These are phyloP conservation scores for Xylota sylvarum DNA, from an alignment of 2,888 invertebrate genomes.

Conservation along the genomic window DNA sequence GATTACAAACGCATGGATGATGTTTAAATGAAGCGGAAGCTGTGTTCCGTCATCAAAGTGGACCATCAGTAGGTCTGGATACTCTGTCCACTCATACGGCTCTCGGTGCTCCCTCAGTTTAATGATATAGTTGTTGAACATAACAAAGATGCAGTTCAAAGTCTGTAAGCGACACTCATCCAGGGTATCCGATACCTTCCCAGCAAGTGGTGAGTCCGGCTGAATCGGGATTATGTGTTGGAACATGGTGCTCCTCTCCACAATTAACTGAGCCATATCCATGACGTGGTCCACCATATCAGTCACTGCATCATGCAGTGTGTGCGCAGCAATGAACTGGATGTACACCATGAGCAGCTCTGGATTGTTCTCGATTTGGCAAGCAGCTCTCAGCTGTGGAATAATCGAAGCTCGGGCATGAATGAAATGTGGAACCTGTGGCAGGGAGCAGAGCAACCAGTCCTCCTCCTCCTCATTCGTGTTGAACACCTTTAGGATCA, in stretches of 20 bases:
- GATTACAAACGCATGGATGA: slow-evolving; percentile 93
- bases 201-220: slow-evolving; percentile 80
- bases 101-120: slow-evolving; percentile 86
- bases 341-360: slow-evolving; percentile 91
- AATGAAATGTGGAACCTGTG: slow-evolving; percentile 92
- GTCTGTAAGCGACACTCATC: slow-evolving; percentile 86
- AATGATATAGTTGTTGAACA: slow-evolving; percentile 91
- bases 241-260: slow-evolving; percentile 95
- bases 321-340: slow-evolving; percentile 92
- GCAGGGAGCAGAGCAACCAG: slow-evolving; percentile 89
- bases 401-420: slow-evolving; percentile 90
- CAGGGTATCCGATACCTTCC: slow-evolving; percentile 77
- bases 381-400: slow-evolving; percentile 92
- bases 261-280: slow-evolving; percentile 95
- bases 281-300: slow-evolving; percentile 89
- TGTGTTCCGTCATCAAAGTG: slow-evolving; percentile 84
- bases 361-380: slow-evolving; percentile 96
- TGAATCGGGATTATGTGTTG: slow-evolving; percentile 90
- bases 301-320: slow-evolving; percentile 88
- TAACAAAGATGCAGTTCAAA: slow-evolving; percentile 89
- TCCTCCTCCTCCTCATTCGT: slow-evolving; percentile 84
- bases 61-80: slow-evolving; percentile 84
- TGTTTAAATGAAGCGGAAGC: slow-evolving; percentile 84
- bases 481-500: slow-evolving; percentile 86
- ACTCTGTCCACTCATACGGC: slow-evolving; percentile 84